phyloP scores from a whole-genome alignment of 1,140 invertebrate species.

The Ceratosolen fusciceps region DNA sequence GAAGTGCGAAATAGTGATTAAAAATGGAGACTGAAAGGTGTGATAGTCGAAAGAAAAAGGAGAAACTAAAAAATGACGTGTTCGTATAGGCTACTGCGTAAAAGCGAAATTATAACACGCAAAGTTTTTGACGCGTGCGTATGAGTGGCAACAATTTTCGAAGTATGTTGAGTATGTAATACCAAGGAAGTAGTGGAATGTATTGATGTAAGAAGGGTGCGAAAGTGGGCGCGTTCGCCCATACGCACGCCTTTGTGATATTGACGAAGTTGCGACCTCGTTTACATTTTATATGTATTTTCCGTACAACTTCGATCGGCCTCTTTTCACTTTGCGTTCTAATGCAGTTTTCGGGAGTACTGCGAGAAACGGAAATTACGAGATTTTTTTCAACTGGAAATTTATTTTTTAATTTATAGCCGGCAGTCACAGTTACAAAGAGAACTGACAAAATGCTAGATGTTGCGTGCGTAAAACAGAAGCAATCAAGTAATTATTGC shows the following conservation, averaged over 20 bases:
- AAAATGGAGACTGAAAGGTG: neutral
- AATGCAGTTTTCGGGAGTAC: conserved; percentile 2
- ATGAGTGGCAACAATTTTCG: conserved; percentile 37
- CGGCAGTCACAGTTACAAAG: conserved; percentile 6
- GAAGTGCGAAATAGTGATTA: neutral
- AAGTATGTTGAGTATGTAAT: conserved; percentile 47
- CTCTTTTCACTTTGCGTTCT: conserved; percentile 21
- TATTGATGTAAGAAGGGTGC: conserved; percentile 46
- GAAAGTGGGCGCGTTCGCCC: conserved; percentile 41
- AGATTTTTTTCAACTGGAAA: neutral
- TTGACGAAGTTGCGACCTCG: conserved; percentile 24
- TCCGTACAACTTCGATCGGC: conserved; percentile 9
- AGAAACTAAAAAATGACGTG: conserved; percentile 17
- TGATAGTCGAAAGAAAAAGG: neutral
- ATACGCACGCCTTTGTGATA: conserved; percentile 34
- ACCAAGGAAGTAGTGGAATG: conserved; percentile 48
- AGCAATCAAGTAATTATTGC: conserved; percentile 20
- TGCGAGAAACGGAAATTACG: neutral
- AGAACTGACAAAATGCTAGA: neutral
- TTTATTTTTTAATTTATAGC: conserved; percentile 33
- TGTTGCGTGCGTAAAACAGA: conserved; percentile 1
- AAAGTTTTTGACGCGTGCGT: neutral
- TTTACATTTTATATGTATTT: conserved; percentile 36
- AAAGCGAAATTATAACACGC: conserved; percentile 36
- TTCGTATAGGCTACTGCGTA: conserved; percentile 2